Conservation (phyloP, 2,113 vertebrate genomes). For the Phalacrocorax aristotelis region DNA sequence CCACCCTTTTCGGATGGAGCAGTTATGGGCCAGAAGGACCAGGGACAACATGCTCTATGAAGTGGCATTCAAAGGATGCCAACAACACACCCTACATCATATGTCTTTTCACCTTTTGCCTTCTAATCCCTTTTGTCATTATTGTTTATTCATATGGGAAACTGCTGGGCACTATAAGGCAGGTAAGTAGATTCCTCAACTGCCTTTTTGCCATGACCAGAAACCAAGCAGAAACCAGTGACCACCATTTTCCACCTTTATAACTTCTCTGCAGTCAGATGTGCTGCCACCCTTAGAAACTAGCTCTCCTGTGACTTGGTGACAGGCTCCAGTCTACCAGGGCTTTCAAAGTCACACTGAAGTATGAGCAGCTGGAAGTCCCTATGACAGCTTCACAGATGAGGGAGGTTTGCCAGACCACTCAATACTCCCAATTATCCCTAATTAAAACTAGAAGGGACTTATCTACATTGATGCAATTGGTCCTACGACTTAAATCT, state of each 20-base stretch:
- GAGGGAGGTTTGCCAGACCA: background rate
- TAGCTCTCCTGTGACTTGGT: background rate
- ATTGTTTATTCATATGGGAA: slow-evolving; percentile 81
- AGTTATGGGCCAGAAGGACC: slow-evolving; percentile 80
- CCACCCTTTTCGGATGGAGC: slow-evolving; percentile 83
- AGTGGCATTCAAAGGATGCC: slow-evolving; percentile 78
- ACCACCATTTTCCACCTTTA: background rate
- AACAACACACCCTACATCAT: slow-evolving; percentile 80
- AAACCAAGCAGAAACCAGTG: background rate
- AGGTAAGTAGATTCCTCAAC: slow-evolving; percentile 68
- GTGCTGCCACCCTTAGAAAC: background rate
- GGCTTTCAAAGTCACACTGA: background rate
- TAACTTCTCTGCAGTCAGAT: background rate
- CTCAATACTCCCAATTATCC: background rate
- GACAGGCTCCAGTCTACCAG: background rate
- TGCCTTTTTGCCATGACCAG: background rate
- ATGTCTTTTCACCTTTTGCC: slow-evolving; percentile 83
- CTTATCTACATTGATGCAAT: background rate
- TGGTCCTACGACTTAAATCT: background rate
- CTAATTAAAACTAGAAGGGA: background rate
- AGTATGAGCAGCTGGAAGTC: background rate
- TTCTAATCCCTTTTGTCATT: slow-evolving; percentile 78
- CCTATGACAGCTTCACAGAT: background rate
- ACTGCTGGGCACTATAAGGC: slow-evolving; percentile 76
- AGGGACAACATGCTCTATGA: slow-evolving; percentile 82